Conservation (phyloP, 2,797 vertebrate genomes). For the Lagodon rhomboides region DNA sequence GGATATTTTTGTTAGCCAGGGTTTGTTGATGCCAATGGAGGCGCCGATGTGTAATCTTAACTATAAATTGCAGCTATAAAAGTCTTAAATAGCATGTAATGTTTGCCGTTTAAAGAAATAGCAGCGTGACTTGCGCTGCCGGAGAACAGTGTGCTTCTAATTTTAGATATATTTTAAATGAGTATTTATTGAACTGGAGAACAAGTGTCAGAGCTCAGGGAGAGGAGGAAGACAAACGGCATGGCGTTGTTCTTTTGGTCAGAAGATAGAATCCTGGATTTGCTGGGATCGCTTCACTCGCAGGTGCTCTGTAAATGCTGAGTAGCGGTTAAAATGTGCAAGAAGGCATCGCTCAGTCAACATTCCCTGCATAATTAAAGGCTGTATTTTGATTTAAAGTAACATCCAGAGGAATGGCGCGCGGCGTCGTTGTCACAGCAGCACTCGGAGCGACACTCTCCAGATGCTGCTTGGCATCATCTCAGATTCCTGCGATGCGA, state of each 20-base stretch:
- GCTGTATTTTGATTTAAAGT: background rate
- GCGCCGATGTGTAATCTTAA: background rate
- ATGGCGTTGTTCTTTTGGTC: background rate
- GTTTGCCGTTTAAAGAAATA: conserved; percentile 11
- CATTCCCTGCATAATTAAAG: background rate
- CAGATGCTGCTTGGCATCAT: conserved; percentile 30
- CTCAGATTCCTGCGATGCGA: conserved; percentile 16
- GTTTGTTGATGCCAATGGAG: background rate
- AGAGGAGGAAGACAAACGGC: background rate
- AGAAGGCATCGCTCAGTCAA: background rate
- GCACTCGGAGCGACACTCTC: conserved; percentile 21
- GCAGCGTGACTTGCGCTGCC: background rate
- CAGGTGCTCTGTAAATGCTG: background rate
- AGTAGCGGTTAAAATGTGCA: background rate
- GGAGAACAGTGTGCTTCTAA: conserved; percentile 5
- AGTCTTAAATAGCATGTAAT: conserved; percentile 38
- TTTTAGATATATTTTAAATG: background rate
- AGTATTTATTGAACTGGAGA: conserved; percentile 11
- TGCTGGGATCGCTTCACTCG: background rate
- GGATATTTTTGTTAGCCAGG: background rate
- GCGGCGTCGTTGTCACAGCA: conserved; percentile 17
- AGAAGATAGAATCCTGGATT: background rate
- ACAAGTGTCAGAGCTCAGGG: background rate
- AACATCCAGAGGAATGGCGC: conserved; percentile 3
- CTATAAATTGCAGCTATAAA: conserved; percentile 8